These are phyloP conservation scores for Thumatha senex DNA, from an alignment of 2,888 invertebrate species.

Conservation along the genomic window DNA sequence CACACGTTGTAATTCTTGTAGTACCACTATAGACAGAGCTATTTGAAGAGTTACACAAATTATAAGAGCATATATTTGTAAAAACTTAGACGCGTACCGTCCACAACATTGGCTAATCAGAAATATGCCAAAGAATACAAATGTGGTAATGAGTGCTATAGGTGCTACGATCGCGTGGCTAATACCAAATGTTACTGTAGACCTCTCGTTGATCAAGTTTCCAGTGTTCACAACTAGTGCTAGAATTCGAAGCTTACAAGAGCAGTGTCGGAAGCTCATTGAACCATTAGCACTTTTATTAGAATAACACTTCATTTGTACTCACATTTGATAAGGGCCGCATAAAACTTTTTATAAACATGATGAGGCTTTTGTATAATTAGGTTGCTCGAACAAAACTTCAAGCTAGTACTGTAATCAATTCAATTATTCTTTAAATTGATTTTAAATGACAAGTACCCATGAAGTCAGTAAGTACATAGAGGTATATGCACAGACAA, in stretches of 20 bases:
- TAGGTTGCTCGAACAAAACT: too few species aligned
- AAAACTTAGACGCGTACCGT: slow-evolving; percentile 47
- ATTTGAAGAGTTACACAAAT: slow-evolving; percentile 49
- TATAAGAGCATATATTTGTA: slow-evolving; percentile 57
- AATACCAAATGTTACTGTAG: slow-evolving; percentile 48
- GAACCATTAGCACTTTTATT: slow-evolving; percentile 21
- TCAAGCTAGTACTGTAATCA: too few species aligned
- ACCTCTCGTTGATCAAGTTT: slow-evolving; percentile 61
- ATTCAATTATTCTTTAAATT: too few species aligned
- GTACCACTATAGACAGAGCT: slow-evolving; percentile 47
- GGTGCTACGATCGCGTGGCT: slow-evolving; percentile 60
- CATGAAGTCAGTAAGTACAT: too few species aligned
- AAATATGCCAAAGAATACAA: slow-evolving; percentile 52
- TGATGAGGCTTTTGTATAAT: neutral
- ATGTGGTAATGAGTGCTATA: slow-evolving; percentile 54
- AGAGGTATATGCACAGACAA: too few species aligned
- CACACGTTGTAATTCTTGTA: slow-evolving; percentile 30
- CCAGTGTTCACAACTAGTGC: slow-evolving; percentile 60
- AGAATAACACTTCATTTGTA: slow-evolving; percentile 41
- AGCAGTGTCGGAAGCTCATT: slow-evolving; percentile 52
- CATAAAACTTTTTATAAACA: neutral
- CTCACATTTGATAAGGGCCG: neutral
- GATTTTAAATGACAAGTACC: too few species aligned
- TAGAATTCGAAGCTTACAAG: slow-evolving; percentile 54
- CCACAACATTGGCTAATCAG: slow-evolving; percentile 37